Base-by-base conservation (phyloP, 2,888 invertebrate species). In the Oscheius sp. region DNA sequence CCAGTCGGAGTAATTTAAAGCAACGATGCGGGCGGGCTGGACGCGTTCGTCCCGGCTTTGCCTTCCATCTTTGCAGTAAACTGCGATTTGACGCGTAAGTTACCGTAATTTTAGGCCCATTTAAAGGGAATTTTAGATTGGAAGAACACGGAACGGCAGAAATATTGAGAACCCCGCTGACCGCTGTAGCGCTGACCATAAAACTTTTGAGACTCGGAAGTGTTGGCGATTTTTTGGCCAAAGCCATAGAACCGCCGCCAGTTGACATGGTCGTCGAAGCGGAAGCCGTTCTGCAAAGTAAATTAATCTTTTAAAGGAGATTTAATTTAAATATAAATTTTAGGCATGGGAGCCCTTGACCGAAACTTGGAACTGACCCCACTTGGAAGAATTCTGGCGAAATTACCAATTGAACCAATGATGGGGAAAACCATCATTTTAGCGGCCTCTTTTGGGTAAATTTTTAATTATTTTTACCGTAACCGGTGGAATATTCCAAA, bases 181-280 rank as follows among this genome's bases (percentile, higher is more conserved):
- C 98, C 88, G 97, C 98, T 89, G 91, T 98, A 71, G 95, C 96
- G 0, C 91, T 99, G 69, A 94, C 94, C 52, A 94, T 95, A 72
- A 95, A 96, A 88, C 91, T 98, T 9, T 91, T 99, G 1, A 92
- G 94, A 1, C 91, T 99, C 5, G 98, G 98, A 66, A 92, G 93
- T 27, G 96, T 98, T 86, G 95, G 95, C 0, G 94, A 94, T 89
- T 99, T 99, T 90, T 91, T 99, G 74, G 94, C 95, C 25, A 97
- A 97, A 80, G 91, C 91, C 7, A 93, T 97, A 25, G 96, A 98
- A 89, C 96, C 97, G 0, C 98, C 98, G 49, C 97, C 97, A 18
- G 92, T 97, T 77, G 98, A 98, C 90, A 96, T 97, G 35, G 96
- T 99, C 16, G 96, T 98, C 84, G 98, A 98, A 89, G 97, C 98